phyloP scores from a whole-genome alignment of 1,140 invertebrate genomes.

The Diorhabda elongata region DNA sequence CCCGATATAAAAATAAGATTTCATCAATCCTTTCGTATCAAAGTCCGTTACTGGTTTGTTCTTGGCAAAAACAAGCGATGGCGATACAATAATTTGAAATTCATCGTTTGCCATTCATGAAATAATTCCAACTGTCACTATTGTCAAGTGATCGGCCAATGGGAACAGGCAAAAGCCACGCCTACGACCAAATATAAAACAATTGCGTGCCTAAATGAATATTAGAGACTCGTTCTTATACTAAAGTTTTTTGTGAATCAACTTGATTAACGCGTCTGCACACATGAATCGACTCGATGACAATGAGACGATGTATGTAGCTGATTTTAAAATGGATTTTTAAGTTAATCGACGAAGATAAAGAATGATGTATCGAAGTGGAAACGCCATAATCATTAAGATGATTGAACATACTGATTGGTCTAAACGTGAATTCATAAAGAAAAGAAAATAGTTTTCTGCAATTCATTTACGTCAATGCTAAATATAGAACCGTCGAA shows the following conservation, averaged over 20 bases:
- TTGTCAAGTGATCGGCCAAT: constrained; percentile 31
- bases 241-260: constrained; percentile 10
- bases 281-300: constrained; percentile 14
- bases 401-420: too few species aligned
- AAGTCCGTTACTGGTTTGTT: constrained; percentile 1
- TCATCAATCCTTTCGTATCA: background rate
- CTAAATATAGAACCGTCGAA: too few species aligned
- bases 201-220: constrained; percentile 23
- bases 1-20: too few species aligned
- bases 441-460: too few species aligned
- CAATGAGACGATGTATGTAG: background rate
- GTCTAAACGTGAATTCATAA: too few species aligned
- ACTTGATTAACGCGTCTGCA: constrained; percentile 18
- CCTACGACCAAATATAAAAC: constrained; percentile 25
- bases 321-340: too few species aligned
- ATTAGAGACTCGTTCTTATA: constrained; percentile 17
- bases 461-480: too few species aligned
- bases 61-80: constrained; percentile 16
- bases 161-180: constrained; percentile 18
- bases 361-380: too few species aligned
- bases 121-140: constrained; percentile 28
- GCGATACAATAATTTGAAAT: constrained; percentile 16
- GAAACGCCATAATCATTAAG: too few species aligned
- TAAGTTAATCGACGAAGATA: too few species aligned
- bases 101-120: constrained; percentile 21